Conservation (phyloP, 2,797 vertebrate species). For the Danio tinwini region DNA sequence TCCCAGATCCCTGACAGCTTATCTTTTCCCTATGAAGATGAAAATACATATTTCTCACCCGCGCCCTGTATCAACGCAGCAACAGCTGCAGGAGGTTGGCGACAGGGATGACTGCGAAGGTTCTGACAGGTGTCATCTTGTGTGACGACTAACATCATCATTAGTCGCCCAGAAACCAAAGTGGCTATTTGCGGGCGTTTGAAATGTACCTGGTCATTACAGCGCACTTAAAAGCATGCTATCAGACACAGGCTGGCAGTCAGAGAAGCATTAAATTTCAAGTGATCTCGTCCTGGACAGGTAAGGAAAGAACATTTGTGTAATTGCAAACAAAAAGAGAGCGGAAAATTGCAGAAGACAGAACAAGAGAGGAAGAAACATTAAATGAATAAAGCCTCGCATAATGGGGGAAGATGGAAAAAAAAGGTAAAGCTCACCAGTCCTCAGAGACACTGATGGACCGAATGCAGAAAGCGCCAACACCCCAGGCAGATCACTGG, state of each 20-base stretch:
- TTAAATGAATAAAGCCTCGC: slow-evolving; percentile 2
- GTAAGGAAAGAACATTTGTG: slow-evolving; percentile 15
- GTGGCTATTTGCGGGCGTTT: slow-evolving; percentile 46
- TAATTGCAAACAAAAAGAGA: slow-evolving; percentile 28
- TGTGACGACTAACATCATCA: slow-evolving; percentile 69
- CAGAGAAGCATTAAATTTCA: slow-evolving; percentile 23
- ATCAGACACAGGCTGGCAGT: slow-evolving; percentile 18
- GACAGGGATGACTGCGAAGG: slow-evolving; percentile 48
- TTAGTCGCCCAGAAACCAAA: slow-evolving; percentile 59
- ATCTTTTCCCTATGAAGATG: slow-evolving; percentile 67
- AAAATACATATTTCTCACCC: slow-evolving; percentile 69
- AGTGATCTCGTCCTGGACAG: slow-evolving; percentile 15
- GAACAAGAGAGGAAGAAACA: slow-evolving; percentile 45
- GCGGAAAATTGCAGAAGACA: slow-evolving; percentile 9
- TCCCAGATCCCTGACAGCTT: slow-evolving; percentile 73
- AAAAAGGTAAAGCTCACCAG: slow-evolving; percentile 15
- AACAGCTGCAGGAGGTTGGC: slow-evolving; percentile 53
- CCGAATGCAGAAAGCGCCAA: slow-evolving; percentile 67
- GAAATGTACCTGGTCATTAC: slow-evolving; percentile 53
- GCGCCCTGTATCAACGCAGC: slow-evolving; percentile 43
- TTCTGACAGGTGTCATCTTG: slow-evolving; percentile 61
- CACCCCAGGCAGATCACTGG: slow-evolving; percentile 66
- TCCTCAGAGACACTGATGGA: slow-evolving; percentile 66
- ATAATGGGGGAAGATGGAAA: slow-evolving; percentile 21
- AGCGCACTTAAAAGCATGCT: slow-evolving; percentile 33